These are phyloP conservation scores for Coronaproctus castanopsis DNA, from an alignment of 2,888 invertebrate species.

Conservation along the genomic window DNA sequence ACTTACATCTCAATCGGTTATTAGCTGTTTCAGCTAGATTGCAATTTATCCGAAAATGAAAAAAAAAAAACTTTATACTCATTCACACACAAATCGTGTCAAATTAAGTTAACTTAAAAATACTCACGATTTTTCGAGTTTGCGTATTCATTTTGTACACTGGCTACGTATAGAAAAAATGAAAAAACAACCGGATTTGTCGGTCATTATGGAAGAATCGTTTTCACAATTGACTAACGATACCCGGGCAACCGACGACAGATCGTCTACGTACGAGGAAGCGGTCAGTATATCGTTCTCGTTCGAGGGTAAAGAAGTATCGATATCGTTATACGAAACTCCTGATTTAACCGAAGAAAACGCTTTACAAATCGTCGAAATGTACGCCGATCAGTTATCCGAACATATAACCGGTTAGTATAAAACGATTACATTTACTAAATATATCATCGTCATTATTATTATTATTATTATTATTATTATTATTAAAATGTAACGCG, in stretches of 20 bases:
- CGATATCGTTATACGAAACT: constrained; percentile 75
- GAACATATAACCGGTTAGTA: constrained; percentile 51
- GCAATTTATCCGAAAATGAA: too few relatives aligned
- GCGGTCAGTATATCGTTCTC: constrained; percentile 74
- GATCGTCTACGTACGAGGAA: constrained; percentile 46
- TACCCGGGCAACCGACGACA: too few relatives aligned
- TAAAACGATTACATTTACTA: neutral
- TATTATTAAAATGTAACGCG: too few relatives aligned
- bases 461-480: too few relatives aligned
- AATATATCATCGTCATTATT: too few relatives aligned
- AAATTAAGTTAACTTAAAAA: too few relatives aligned
- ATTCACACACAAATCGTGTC: too few relatives aligned
- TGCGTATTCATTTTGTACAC: too few relatives aligned
- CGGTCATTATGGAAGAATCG: constrained; percentile 75
- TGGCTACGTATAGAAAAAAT: neutral
- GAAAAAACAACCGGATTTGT: constrained; percentile 36
- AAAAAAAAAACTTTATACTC: too few relatives aligned
- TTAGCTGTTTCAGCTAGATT: too few relatives aligned
- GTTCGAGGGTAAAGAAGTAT: constrained; percentile 78
- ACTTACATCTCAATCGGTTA: too few relatives aligned
- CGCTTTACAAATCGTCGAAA: constrained; percentile 75
- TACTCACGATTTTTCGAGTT: too few relatives aligned
- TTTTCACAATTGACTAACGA: constrained; percentile 74
- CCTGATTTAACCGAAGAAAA: constrained; percentile 82
- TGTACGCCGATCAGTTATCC: constrained; percentile 81